A percentile compares a stretch with the other conserved stretches of the same genome.
Conservation (phyloP, 2,113 vertebrate species). For the Vanacampus margaritifer region DNA sequence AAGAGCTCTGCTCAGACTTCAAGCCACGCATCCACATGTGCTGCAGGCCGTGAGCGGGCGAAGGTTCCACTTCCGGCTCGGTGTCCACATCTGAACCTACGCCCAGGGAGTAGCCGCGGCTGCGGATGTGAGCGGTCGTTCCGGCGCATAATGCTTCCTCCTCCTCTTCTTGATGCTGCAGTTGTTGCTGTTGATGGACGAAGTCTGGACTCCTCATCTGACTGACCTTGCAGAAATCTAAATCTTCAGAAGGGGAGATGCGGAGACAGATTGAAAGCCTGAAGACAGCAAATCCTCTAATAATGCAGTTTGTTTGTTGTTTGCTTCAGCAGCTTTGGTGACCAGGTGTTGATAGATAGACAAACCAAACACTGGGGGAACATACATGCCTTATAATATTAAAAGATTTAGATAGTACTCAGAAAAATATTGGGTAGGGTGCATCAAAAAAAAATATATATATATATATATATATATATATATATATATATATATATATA, state of each 20-base stretch:
- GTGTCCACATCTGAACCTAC: conserved; percentile 87
- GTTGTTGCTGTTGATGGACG: conserved; percentile 68
- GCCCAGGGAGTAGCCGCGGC: conserved; percentile 83
- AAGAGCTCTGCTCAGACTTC: conserved; percentile 93
- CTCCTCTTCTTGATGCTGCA: conserved; percentile 57
- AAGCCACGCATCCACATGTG: conserved; percentile 92
- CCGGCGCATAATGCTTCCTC: conserved; percentile 74
- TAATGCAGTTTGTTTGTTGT: conserved; percentile 26
- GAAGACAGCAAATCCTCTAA: conserved; percentile 28
- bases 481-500: no score
- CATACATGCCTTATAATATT: conserved; percentile 6
- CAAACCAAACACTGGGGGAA: conserved; percentile 27
- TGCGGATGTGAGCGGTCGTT: conserved; percentile 54
- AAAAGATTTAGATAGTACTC: not conserved
- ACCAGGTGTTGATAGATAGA: conserved; percentile 48
- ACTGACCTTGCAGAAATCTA: conserved; percentile 87
- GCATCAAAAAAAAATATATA: no score
- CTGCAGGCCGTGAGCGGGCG: conserved; percentile 83
- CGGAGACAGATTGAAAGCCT: conserved; percentile 26
- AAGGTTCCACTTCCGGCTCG: conserved; percentile 84
- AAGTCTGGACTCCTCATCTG: conserved; percentile 85
- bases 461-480: no score
- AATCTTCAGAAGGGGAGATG: conserved; percentile 64
- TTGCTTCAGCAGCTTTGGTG: conserved; percentile 37
- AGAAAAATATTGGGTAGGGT: no score